A percentile compares a stretch with the other conserved stretches of the same genome.
Conservation (phyloP, 2,888 invertebrate species). For the Lagria hirta region DNA sequence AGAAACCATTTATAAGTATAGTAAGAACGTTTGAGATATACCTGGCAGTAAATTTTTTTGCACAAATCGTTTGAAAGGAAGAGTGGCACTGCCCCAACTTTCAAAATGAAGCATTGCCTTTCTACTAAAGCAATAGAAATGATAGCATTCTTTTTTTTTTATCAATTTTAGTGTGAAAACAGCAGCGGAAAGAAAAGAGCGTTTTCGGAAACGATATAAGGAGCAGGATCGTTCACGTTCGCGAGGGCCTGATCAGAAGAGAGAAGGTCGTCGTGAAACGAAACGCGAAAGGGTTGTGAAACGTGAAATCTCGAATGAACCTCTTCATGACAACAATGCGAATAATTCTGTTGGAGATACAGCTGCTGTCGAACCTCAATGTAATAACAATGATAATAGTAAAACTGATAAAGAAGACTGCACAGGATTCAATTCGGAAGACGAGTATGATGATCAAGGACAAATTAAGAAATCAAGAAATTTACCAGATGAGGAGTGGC, state of each 20-base stretch:
- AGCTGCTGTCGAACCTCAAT: constrained; percentile 39
- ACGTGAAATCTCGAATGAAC: constrained; percentile 45
- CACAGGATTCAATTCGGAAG: constrained; percentile 54
- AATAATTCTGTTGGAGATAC: constrained; percentile 37
- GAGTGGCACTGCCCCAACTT: no score
- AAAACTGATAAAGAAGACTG: constrained; percentile 48
- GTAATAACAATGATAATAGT: constrained; percentile 40
- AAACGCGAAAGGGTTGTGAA: constrained; percentile 43
- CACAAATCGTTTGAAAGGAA: no score
- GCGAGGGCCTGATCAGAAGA: constrained; percentile 48
- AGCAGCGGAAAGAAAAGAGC: constrained; percentile 45
- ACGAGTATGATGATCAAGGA: constrained; percentile 50
- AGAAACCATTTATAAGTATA: no score
- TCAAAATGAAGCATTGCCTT: no score
- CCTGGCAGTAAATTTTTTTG: no score
- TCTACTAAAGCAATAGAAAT: neutral
- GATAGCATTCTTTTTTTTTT: neutral
- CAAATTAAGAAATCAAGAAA: constrained; percentile 38
- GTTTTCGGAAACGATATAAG: constrained; percentile 49
- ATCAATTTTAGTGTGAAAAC: constrained; percentile 33
- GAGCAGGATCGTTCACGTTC: constrained; percentile 45
- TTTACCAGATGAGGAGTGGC: constrained; percentile 53
- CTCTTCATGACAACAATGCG: constrained; percentile 39
- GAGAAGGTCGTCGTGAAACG: constrained; percentile 44
- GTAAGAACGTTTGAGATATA: no score